phyloP scores from a whole-genome alignment of 2,113 vertebrate genomes.

The Neolamprologus cancellatus region DNA sequence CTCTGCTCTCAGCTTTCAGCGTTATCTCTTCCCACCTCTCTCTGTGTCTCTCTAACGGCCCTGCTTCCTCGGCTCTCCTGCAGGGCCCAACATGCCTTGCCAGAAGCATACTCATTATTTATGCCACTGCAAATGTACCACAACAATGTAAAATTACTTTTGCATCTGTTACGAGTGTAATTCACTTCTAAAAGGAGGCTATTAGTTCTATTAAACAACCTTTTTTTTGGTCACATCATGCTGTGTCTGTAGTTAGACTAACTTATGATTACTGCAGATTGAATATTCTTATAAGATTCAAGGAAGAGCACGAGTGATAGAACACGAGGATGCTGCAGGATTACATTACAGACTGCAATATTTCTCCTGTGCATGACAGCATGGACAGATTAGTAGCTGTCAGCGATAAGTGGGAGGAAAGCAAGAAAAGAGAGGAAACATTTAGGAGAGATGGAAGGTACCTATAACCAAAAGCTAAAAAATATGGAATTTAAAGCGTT shows the following conservation, averaged over 20 bases:
- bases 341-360: background rate
- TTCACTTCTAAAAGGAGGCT: background rate
- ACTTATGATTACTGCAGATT: background rate
- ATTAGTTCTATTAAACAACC: background rate
- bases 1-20: background rate
- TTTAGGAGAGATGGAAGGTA: background rate
- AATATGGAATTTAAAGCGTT: background rate
- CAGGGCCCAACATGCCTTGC: background rate
- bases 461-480: background rate
- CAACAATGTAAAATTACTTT: constrained; percentile 3
- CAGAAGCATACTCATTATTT: constrained; percentile 12
- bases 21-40: background rate
- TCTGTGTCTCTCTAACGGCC: background rate
- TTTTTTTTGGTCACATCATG: background rate
- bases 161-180: background rate
- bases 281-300: background rate
- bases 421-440: constrained; percentile 1
- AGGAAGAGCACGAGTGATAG: background rate
- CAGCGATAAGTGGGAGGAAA: constrained; percentile 6
- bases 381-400: background rate
- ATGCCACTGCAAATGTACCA: constrained; percentile 4
- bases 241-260: background rate
- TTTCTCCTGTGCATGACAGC: background rate
- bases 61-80: constrained; percentile 1
- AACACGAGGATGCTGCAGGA: background rate